Evolutionary conservation across 2,797 vertebrate species (phyloP).

Genomic region (Clarias platycephalus): DNA sequence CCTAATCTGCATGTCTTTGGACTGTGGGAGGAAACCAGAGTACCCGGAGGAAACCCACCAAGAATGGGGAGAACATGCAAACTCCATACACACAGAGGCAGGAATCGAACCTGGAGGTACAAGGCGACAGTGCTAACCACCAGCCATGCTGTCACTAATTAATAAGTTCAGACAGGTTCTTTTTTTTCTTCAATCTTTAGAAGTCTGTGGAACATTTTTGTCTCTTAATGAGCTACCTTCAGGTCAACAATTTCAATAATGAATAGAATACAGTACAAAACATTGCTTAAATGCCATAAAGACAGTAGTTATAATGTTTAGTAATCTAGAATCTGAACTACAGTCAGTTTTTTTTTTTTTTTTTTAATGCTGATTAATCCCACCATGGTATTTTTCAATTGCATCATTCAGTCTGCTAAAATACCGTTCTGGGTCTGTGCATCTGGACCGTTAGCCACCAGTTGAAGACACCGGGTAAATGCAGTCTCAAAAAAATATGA

Average conservation of each 20-base stretch:
- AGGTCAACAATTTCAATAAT: not conserved
- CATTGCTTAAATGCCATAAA: not conserved
- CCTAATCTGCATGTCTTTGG: too few species aligned
- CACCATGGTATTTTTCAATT: not conserved
- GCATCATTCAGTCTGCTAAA: not conserved
- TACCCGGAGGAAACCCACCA: too few species aligned
- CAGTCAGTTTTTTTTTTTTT: not conserved
- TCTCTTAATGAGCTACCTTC: not conserved
- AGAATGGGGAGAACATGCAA: too few species aligned
- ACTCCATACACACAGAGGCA: too few species aligned
- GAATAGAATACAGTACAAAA: not conserved
- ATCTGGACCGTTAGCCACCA: not conserved
- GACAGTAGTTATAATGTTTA: not conserved
- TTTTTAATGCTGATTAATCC: not conserved
- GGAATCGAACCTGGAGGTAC: too few species aligned
- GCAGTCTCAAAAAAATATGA: not conserved
- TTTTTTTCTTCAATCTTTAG: not conserved
- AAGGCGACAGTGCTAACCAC: too few species aligned
- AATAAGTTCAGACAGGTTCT: too few species aligned
- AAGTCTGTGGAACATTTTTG: not conserved
- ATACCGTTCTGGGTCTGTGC: not conserved
- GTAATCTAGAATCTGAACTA: not conserved
- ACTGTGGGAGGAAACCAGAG: too few species aligned
- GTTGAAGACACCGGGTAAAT: not conserved
- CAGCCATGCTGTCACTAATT: not conserved